Evolutionary conservation across 2,113 vertebrate genomes (phyloP).

Genomic region (Chaetodon auriga): DNA sequence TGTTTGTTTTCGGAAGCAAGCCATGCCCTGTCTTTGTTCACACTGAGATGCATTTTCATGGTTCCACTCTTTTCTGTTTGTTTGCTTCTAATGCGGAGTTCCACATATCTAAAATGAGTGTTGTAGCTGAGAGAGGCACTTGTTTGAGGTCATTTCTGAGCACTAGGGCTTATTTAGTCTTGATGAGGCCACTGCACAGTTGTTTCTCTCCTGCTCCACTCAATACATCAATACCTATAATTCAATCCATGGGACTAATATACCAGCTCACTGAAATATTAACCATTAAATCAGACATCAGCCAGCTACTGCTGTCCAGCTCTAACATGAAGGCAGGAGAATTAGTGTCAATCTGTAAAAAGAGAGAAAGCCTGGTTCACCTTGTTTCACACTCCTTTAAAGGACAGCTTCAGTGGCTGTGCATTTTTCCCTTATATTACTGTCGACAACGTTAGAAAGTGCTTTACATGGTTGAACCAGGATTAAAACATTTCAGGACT

Average conservation of each 20-base stretch:
- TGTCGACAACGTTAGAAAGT: background rate
- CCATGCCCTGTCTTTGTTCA: constrained; percentile 80
- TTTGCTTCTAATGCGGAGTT: constrained; percentile 50
- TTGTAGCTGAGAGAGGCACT: constrained; percentile 26
- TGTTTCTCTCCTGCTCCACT: background rate
- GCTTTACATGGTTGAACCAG: too few relatives aligned
- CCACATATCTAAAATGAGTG: constrained; percentile 26
- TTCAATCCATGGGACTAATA: constrained; percentile 1
- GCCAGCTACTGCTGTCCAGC: background rate
- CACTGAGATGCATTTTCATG: constrained; percentile 71
- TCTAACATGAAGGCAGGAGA: background rate
- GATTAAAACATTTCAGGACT: too few relatives aligned
- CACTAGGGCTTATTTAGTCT: constrained; percentile 53
- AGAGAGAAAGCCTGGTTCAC: background rate
- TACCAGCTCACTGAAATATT: background rate
- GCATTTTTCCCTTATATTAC: background rate
- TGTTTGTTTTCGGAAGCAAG: constrained; percentile 83
- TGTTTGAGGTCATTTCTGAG: constrained; percentile 26
- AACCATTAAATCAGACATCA: background rate
- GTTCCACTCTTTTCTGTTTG: constrained; percentile 60
- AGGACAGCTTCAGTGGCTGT: background rate
- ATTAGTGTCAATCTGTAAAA: background rate
- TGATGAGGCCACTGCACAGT: background rate
- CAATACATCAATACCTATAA: background rate
- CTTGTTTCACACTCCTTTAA: background rate